phyloP scores from a whole-genome alignment of 2,797 vertebrate genomes.

The Anas georgica region DNA sequence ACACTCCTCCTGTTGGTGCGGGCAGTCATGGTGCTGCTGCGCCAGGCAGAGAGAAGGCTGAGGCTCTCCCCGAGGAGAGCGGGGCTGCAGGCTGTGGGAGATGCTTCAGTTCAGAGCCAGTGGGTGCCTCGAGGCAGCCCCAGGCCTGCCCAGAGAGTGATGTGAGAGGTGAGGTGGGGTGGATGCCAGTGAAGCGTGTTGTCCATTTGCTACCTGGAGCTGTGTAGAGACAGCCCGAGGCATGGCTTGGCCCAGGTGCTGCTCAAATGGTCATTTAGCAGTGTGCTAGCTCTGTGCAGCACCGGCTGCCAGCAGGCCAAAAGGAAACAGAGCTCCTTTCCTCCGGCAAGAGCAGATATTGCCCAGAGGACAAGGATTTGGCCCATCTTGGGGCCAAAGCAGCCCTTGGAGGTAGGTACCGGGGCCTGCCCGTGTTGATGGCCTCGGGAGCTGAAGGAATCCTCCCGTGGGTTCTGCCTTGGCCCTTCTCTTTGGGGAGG shows the following conservation, averaged over 20 bases:
- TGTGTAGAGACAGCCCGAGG: not conserved
- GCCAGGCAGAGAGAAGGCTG: not conserved
- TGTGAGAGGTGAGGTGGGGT: not conserved
- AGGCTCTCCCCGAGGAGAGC: not conserved
- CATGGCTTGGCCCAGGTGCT: not conserved
- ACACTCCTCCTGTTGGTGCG: not conserved
- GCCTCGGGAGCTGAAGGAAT: not conserved
- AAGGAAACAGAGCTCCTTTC: not conserved
- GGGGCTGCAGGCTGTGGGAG: not conserved
- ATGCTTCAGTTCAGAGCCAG: not conserved
- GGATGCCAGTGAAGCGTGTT: not conserved
- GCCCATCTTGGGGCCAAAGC: not conserved
- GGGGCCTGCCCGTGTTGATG: too few relatives aligned
- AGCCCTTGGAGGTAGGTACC: not conserved
- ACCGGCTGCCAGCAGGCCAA: not conserved
- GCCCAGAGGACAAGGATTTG: not conserved
- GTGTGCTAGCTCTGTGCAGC: not conserved
- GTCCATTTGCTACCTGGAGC: not conserved
- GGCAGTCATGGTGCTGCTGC: not conserved
- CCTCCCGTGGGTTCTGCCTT: fast-evolving
- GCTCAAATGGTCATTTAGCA: too few relatives aligned
- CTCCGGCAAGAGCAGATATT: not conserved
- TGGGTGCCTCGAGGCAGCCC: not conserved
- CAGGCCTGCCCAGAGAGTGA: not conserved
- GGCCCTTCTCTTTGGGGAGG: not conserved